phyloP scores from a whole-genome alignment of 2,888 invertebrate genomes.

The Napeogenes inachia region DNA sequence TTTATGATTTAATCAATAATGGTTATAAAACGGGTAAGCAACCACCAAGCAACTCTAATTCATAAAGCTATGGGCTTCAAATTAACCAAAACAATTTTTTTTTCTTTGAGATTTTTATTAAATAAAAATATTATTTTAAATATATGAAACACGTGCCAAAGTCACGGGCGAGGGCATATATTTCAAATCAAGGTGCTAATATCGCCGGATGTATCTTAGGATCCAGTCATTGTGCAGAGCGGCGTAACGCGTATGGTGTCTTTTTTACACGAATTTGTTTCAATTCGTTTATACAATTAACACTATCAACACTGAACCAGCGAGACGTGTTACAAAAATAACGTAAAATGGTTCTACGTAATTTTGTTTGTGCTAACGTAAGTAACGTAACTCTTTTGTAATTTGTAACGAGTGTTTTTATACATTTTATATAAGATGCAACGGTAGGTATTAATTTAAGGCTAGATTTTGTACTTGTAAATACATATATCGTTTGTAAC shows the following conservation, averaged over 20 bases:
- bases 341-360: slow-evolving; percentile 57
- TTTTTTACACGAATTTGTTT: slow-evolving; percentile 55
- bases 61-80: too few species aligned
- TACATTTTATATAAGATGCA: too few species aligned
- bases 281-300: slow-evolving; percentile 67
- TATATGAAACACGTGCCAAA: neutral
- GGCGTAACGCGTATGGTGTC: slow-evolving; percentile 43
- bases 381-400: slow-evolving; percentile 23
- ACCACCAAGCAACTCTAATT: too few species aligned
- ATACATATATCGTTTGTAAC: too few species aligned
- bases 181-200: slow-evolving; percentile 29
- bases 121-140: too few species aligned
- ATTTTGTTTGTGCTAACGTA: slow-evolving; percentile 38
- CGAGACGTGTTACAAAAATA: slow-evolving; percentile 58
- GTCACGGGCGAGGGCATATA: slow-evolving; percentile 8
- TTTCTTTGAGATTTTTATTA: too few species aligned
- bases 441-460: too few species aligned
- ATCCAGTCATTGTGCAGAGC: slow-evolving; percentile 41
- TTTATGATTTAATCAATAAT: too few species aligned
- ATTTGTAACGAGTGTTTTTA: too few species aligned
- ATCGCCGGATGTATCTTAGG: slow-evolving; percentile 51
- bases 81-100: too few species aligned
- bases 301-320: slow-evolving; percentile 45
- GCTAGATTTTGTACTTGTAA: too few species aligned
- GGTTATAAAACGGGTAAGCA: too few species aligned